Percentiles rank a stretch among this genome's conserved stretches.
Evolutionary conservation across 1,140 invertebrate species (phyloP).

Genomic region (Drosophila lini): DNA sequence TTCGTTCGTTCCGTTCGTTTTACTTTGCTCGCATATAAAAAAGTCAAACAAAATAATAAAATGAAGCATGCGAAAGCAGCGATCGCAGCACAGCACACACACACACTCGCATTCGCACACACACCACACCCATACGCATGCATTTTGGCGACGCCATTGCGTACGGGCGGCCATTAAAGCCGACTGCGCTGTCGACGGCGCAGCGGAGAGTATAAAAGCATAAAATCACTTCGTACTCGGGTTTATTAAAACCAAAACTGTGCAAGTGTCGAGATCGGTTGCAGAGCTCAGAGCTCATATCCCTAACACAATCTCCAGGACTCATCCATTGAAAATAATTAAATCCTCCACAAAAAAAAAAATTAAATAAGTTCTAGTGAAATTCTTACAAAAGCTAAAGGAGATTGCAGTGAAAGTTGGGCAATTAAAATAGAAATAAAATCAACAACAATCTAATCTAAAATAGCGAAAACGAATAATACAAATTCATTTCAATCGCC

Average conservation of each 20-base stretch:
- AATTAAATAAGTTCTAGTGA: constrained; percentile 33
- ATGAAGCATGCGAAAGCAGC: constrained; percentile 72
- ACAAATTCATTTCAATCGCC: constrained; percentile 17
- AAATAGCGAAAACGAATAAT: constrained; percentile 27
- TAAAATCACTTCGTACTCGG: constrained; percentile 83
- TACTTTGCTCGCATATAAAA: constrained; percentile 72
- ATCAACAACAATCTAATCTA: constrained; percentile 21
- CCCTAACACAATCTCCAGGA: constrained; percentile 9
- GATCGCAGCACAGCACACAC: constrained; percentile 56
- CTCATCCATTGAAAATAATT: not conserved
- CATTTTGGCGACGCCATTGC: constrained; percentile 44
- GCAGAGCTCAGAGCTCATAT: constrained; percentile 10
- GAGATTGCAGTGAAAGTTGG: constrained; percentile 51
- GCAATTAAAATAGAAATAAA: constrained; percentile 39
- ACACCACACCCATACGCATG: constrained; percentile 22
- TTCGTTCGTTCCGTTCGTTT: constrained; percentile 65
- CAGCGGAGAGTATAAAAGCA: constrained; percentile 79
- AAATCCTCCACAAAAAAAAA: not conserved
- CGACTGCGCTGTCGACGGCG: constrained; percentile 43
- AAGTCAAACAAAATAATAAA: constrained; percentile 81
- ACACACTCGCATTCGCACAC: constrained; percentile 1
- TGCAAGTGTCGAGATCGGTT: constrained; percentile 78
- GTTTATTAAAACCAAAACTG: constrained; percentile 84
- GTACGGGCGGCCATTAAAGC: constrained; percentile 62
- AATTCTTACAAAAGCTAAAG: constrained; percentile 8